Evolutionary conservation across 2,797 vertebrate species (phyloP).

Genomic region (Oryzias dopingdopingensis): DNA sequence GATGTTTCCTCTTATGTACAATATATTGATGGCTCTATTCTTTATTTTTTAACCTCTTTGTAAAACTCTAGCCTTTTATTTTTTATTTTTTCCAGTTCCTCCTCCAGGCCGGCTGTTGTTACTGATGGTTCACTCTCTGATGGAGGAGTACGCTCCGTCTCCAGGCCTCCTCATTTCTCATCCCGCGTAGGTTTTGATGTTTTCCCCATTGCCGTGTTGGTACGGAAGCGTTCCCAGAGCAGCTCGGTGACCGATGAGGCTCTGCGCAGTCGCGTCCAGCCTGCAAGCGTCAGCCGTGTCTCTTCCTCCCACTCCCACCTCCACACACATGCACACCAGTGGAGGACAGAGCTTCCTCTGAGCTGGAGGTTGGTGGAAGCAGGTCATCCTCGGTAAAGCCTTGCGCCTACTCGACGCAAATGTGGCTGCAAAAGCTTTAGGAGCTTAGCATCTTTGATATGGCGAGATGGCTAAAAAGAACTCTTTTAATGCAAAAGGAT

Average conservation of each 20-base stretch:
- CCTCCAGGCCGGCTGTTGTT: slow-evolving; percentile 46
- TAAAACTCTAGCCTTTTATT: slow-evolving; percentile 44
- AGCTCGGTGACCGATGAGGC: slow-evolving; percentile 47
- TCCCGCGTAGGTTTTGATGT: neutral
- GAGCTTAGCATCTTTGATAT: slow-evolving; percentile 60
- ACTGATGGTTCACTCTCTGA: slow-evolving; percentile 38
- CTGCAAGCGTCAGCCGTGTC: slow-evolving; percentile 35
- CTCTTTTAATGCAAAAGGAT: slow-evolving; percentile 63
- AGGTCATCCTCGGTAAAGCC: slow-evolving; percentile 28
- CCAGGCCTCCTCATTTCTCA: slow-evolving; percentile 7
- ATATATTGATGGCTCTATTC: slow-evolving; percentile 66
- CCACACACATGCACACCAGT: slow-evolving; percentile 51
- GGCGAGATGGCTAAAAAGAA: slow-evolving; percentile 66
- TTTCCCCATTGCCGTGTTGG: neutral
- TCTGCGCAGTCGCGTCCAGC: slow-evolving; percentile 45
- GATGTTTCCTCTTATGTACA: slow-evolving; percentile 64
- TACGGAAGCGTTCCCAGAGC: slow-evolving; percentile 21
- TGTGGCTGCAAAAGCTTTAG: slow-evolving; percentile 29
- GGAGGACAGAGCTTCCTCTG: slow-evolving; percentile 49
- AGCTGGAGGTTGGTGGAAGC: slow-evolving; percentile 34
- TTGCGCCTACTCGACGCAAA: slow-evolving; percentile 18
- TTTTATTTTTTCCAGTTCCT: slow-evolving; percentile 36
- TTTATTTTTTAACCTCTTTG: slow-evolving; percentile 64
- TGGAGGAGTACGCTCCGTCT: slow-evolving; percentile 5
- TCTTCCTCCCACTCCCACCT: slow-evolving; percentile 33